Conservation (phyloP, 1,140 invertebrate species). For the Drosophila varians region DNA sequence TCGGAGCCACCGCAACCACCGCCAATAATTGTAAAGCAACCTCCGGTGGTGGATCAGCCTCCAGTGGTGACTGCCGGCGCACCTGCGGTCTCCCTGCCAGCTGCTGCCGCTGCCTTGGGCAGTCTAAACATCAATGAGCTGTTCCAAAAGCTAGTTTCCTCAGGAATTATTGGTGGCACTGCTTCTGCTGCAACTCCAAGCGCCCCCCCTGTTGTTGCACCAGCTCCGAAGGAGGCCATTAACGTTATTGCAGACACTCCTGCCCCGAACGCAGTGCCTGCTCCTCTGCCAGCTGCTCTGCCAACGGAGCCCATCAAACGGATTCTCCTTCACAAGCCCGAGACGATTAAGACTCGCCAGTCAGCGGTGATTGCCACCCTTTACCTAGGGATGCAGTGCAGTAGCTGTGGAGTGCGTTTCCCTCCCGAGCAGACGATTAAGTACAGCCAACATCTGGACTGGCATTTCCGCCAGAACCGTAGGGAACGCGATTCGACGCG, state of each 20-base stretch:
- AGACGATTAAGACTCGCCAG: slow-evolving; percentile 91
- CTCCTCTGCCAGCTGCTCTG: slow-evolving; percentile 48
- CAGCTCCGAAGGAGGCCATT: slow-evolving; percentile 11
- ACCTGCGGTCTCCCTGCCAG: slow-evolving; percentile 45
- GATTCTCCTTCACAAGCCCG: slow-evolving; percentile 88
- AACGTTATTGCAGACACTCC: neutral
- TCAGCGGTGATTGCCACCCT: slow-evolving; percentile 87
- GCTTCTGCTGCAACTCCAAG: slow-evolving; percentile 2
- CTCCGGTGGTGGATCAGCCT: slow-evolving; percentile 12
- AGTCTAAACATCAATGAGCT: slow-evolving; percentile 91
- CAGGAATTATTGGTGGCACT: slow-evolving; percentile 89
- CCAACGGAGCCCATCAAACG: slow-evolving; percentile 84
- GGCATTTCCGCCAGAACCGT: slow-evolving; percentile 98
- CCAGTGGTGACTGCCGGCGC: slow-evolving; percentile 8
- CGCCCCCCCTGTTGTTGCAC: neutral
- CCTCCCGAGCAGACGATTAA: slow-evolving; percentile 93
- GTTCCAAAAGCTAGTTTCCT: slow-evolving; percentile 92
- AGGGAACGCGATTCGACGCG: slow-evolving; percentile 92
- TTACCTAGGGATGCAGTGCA: slow-evolving; percentile 96
- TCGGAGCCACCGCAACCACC: slow-evolving; percentile 56
- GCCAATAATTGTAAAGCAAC: slow-evolving; percentile 42
- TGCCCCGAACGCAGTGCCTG: slow-evolving; percentile 56
- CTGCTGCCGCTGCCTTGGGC: slow-evolving; percentile 47
- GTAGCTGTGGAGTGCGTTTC: slow-evolving; percentile 96
- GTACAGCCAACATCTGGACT: slow-evolving; percentile 97